Evolutionary conservation across 2,797 vertebrate species (phyloP), one percentile per base, ranked within the genome.

Genomic region (Nothura maculosa): DNA sequence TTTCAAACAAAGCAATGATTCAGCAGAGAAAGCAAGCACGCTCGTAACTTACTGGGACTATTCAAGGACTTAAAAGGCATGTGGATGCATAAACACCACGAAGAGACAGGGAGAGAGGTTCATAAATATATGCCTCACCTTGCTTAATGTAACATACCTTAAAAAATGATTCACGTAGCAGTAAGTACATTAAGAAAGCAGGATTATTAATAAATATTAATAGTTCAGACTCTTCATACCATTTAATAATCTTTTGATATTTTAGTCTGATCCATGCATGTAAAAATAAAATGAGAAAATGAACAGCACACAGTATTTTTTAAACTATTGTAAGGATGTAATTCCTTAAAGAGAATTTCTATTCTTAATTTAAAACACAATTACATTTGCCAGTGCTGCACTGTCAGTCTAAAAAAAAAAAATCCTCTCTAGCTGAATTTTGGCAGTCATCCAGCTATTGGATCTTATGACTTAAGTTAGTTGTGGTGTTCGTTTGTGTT

Each of bases 1-100:
- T 87, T 72, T 80, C 34, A 85, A 84, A 91, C 34, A 60, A 90
- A 94, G 40, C 73, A 94, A 66, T 87, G 93, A 95, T 89, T 96
- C 93, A 94, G 92, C 92, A 94, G 61, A 72, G 76, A 85, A 89
- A 79, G 73, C 83, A 94, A 96, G 84, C 50, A 81, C 13, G 52
- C 75, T 90, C 74, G 14, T 47, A 91, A 58, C 47, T 69, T 83
- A 83, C 47, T 2, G 5, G 38, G 66, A 87, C 28, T 87, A 38
- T 40, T 90, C 81, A 94, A 95, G 93, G 84, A 70, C 70, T 0
- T 62, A 83, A 73, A 82, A 62, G 61, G 70, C 36, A 48, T 0
- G 1, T 0, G 0, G 69, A 67, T 27, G 8, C 1, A 1, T 58
- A 90, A 94, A 68, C 28, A 38, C 8, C 34, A 19, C 38, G 54